Base-by-base conservation (phyloP, 2,797 vertebrate genomes). In the Denticeps clupeoides region DNA sequence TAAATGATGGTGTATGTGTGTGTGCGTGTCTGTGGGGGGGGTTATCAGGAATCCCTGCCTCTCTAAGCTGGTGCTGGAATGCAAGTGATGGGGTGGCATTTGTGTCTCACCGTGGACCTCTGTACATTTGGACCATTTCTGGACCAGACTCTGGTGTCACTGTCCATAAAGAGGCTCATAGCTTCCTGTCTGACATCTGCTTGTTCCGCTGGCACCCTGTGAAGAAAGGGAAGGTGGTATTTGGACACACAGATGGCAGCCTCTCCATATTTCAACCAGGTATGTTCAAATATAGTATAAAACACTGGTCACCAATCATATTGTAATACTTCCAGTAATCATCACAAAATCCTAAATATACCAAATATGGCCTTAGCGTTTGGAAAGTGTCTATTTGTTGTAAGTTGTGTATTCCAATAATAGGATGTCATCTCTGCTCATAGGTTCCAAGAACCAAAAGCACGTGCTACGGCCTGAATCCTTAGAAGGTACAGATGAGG, bases 21-120 rank as follows among this genome's bases (percentile, higher is more conserved):
- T 56, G 49, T 26, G 23, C 35, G 23, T 28, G n/a, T 11, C 24
- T 3, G 24, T 13, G 18, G 10, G 41, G 23, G 15, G 18, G 43
- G 45, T 33, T n/a, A 15, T 40, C 71, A 98, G 94, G 89, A 44
- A 69, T 86, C 27, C 94, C 94, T 5, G 78, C 85, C 0, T 93
- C 85, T 2, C 80, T 99, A 28, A 90, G 88, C 53, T 99, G 94
- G 94, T 97, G 91, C 74, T 92, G 89, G 90, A 88, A 90, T 55
- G 77, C 78, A 0, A 70, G 74, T 0, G 85, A 93, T 2, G 74
- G 82, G 0, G 80, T 99, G 60, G 91, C 92, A 0, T 98, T 97
- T 58, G 87, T 87, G 18, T 93, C 93, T 16, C 87, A 89, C 51
- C 86, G 89, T 37, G 93, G 94, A 1, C 94, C 94, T 0, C 75